These are phyloP conservation scores for Brachypteracias leptosomus DNA, from an alignment of 2,113 vertebrate species.

Conservation along the genomic window DNA sequence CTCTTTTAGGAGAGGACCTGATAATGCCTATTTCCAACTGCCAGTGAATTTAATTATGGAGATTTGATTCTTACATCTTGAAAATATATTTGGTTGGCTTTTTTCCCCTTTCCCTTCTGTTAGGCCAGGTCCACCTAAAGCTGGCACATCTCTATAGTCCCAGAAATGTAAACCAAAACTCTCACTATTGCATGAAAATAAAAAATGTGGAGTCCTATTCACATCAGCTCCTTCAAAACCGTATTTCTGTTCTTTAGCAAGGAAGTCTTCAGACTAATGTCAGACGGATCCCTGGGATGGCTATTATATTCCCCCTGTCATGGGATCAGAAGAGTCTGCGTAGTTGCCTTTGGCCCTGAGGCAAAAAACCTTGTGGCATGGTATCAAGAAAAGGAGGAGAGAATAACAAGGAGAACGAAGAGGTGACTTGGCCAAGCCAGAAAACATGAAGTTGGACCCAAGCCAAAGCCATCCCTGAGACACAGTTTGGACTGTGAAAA, in stretches of 20 bases:
- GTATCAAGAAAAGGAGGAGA: slow-evolving; percentile 16
- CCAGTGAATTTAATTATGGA: not conserved
- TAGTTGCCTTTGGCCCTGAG: slow-evolving; percentile 61
- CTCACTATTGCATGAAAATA: not conserved
- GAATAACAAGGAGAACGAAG: slow-evolving; percentile 24
- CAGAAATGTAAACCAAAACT: not conserved
- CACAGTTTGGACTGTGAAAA: not conserved
- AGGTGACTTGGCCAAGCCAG: not conserved
- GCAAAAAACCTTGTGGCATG: slow-evolving; percentile 34
- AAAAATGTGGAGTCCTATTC: not conserved
- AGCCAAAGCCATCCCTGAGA: not conserved
- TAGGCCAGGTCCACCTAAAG: not conserved
- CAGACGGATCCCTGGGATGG: not conserved
- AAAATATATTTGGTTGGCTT: not conserved
- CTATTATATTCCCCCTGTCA: not conserved
- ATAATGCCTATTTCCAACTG: not conserved
- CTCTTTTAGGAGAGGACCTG: not conserved
- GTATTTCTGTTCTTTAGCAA: not conserved
- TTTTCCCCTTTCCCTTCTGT: not conserved
- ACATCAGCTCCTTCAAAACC: not conserved
- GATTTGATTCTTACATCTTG: not conserved
- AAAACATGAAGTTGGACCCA: not conserved
- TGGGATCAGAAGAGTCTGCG: not conserved
- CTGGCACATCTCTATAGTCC: not conserved
- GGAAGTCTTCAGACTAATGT: not conserved